These are phyloP conservation scores for Oncorhynchus mykiss DNA, from an alignment of 2,113 vertebrate species.

Conservation along the genomic window DNA sequence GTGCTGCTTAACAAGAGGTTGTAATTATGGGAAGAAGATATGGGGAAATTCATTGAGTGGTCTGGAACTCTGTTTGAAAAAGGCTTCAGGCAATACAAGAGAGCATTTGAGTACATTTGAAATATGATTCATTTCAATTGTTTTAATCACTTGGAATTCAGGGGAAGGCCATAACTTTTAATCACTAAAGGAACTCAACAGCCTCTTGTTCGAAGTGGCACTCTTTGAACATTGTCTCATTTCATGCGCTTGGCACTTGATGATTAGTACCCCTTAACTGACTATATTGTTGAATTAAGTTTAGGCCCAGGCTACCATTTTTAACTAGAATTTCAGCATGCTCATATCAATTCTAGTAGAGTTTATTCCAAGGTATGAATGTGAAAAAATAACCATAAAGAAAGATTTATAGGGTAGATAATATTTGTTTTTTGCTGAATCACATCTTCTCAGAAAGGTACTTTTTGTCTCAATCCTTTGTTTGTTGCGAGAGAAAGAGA, in stretches of 20 bases:
- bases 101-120: conserved; percentile 64
- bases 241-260: conserved; percentile 59
- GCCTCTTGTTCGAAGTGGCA: conserved; percentile 70
- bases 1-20: conserved; percentile 60
- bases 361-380: background rate
- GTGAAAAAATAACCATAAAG: background rate
- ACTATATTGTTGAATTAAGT: conserved; percentile 45
- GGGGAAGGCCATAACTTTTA: conserved; percentile 73
- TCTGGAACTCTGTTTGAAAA: conserved; percentile 42
- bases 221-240: conserved; percentile 65
- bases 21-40: conserved; percentile 67
- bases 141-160: conserved; percentile 75
- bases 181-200: conserved; percentile 71
- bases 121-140: conserved; percentile 78
- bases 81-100: conserved; percentile 50
- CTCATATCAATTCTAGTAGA: background rate
- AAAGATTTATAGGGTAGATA: no score
- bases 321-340: background rate
- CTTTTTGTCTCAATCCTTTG: background rate
- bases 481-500: no score
- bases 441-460: no score
- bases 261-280: conserved; percentile 54
- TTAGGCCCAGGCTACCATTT: background rate
- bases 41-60: conserved; percentile 41
- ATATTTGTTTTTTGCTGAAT: no score